Conservation (phyloP, 2,888 invertebrate genomes). For the Lysandra bellargus region DNA sequence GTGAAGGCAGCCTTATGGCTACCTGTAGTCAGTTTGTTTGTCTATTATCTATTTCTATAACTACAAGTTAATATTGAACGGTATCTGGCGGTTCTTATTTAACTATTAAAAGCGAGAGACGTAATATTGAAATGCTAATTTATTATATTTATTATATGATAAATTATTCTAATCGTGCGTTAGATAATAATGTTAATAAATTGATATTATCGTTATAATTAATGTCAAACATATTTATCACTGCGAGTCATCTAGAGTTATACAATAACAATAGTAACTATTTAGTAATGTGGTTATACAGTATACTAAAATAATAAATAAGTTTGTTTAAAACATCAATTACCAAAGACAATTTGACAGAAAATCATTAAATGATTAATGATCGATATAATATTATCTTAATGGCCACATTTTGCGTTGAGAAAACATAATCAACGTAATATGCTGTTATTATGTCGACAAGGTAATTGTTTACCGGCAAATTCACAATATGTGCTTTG, state of each 20-base stretch:
- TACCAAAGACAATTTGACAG: neutral
- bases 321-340: neutral
- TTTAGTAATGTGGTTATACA: neutral
- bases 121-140: neutral
- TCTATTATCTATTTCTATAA: no score
- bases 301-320: no score
- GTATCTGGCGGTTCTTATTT: no score
- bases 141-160: neutral
- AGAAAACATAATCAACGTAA: neutral
- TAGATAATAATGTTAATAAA: neutral
- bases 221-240: constrained; percentile 12
- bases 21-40: no score
- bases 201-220: neutral
- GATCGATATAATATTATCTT: neutral
- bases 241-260: neutral
- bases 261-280: no score
- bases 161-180: neutral
- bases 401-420: neutral
- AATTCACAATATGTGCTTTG: no score
- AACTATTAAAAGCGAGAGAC: neutral
- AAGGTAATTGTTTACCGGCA: neutral
- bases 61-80: no score
- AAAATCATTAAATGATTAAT: neutral
- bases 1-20: no score
- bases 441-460: neutral